Percentiles rank a stretch among this genome's conserved stretches.
These are phyloP conservation scores for Torymus texanus DNA, from an alignment of 2,888 invertebrate species.

Conservation along the genomic window DNA sequence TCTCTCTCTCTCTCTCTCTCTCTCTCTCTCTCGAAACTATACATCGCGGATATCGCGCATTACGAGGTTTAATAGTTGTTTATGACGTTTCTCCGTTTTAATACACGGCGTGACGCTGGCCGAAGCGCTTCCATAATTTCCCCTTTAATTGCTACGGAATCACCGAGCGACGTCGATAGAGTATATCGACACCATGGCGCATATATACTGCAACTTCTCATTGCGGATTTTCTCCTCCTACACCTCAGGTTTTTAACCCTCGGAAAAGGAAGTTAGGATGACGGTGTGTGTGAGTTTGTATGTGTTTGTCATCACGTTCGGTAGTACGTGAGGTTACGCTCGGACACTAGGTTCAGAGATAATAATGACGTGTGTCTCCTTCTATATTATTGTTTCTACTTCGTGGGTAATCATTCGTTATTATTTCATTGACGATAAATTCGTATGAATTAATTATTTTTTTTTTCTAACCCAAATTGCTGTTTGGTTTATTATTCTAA, in stretches of 20 bases:
- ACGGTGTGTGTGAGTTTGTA: background rate
- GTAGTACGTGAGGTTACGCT: conserved; percentile 8
- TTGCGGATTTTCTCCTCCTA: no score
- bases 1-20: no score
- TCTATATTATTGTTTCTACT: no score
- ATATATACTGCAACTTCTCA: no score
- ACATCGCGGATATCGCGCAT: conserved; percentile 19
- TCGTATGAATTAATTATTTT: background rate
- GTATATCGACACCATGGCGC: no score
- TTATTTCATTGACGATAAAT: background rate
- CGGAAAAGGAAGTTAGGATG: background rate
- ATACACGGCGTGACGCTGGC: background rate
- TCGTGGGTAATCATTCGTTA: no score
- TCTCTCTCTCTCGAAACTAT: background rate
- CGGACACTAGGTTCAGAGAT: background rate
- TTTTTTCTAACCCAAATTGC: no score
- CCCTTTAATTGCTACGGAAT: background rate
- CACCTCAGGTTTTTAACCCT: background rate
- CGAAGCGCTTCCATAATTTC: conserved; percentile 6
- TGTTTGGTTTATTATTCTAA: no score
- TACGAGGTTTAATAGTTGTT: conserved; percentile 23
- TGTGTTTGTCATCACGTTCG: conserved; percentile 11
- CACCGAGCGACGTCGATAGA: background rate
- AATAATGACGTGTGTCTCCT: background rate
- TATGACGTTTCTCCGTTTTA: conserved; percentile 5